phyloP scores from a whole-genome alignment of 2,113 vertebrate species.

The Podarcis cretensis region DNA sequence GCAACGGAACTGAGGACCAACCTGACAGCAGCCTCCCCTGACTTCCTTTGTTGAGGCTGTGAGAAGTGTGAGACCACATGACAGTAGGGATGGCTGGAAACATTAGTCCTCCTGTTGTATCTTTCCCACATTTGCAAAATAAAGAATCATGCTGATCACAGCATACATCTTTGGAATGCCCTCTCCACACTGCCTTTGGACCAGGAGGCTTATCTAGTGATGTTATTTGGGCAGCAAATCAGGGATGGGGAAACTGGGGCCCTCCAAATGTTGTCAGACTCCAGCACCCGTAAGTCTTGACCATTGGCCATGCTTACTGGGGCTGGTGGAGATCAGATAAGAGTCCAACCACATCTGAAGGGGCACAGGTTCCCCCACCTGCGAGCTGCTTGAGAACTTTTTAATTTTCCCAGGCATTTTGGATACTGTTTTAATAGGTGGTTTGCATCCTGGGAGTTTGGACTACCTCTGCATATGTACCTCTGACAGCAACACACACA shows the following conservation, averaged over 20 bases:
- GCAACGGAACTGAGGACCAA: slow-evolving; percentile 57
- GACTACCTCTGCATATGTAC: background rate
- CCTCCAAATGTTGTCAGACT: too few relatives aligned
- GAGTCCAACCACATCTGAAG: too few relatives aligned
- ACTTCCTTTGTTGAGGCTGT: background rate
- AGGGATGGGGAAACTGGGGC: background rate
- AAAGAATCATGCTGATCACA: background rate
- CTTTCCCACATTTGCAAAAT: background rate
- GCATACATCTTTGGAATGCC: background rate
- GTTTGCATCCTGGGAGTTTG: too few relatives aligned
- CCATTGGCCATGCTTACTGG: background rate
- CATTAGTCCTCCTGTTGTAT: background rate
- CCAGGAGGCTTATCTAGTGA: background rate
- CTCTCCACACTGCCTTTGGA: background rate
- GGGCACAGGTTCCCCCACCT: too few relatives aligned
- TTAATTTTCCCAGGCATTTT: background rate
- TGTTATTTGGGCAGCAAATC: background rate
- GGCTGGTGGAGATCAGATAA: background rate
- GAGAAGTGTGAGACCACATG: background rate
- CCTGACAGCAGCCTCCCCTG: background rate
- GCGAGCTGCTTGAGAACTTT: background rate
- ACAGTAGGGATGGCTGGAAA: background rate
- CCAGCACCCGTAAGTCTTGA: background rate
- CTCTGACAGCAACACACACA: background rate
- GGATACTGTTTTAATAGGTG: background rate